phyloP scores from a whole-genome alignment of 2,797 vertebrate species.

The Sternotherus odoratus region DNA sequence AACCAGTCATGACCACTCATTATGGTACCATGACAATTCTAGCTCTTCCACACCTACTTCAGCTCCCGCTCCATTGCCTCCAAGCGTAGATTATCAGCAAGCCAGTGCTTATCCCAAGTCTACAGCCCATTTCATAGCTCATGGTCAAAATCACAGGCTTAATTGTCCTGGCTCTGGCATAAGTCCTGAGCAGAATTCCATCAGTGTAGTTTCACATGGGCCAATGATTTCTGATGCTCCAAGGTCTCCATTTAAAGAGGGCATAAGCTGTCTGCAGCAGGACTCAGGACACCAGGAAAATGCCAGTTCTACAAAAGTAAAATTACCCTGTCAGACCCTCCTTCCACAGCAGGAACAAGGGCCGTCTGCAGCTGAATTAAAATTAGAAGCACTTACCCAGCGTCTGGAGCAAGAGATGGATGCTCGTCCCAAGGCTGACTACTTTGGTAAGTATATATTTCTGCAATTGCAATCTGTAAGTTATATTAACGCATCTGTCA shows the following conservation, averaged over 20 bases:
- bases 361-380: slow-evolving; percentile 88
- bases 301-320: slow-evolving; percentile 75
- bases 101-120: not conserved
- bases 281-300: slow-evolving; percentile 66
- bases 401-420: slow-evolving; percentile 96
- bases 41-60: slow-evolving; percentile 57
- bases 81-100: slow-evolving; percentile 49
- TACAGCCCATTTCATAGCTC: slow-evolving; percentile 32
- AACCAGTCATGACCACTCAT: not conserved
- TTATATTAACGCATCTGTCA: rapidly evolving
- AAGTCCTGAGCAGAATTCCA: slow-evolving; percentile 32
- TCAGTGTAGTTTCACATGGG: not conserved
- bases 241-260: slow-evolving; percentile 56
- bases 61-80: not conserved
- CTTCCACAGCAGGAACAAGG: slow-evolving; percentile 81
- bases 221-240: slow-evolving; percentile 27
- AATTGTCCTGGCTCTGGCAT: not conserved
- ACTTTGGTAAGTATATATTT: slow-evolving; percentile 90
- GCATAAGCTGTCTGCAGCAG: not conserved
- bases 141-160: slow-evolving; percentile 60
- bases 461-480: rapidly evolving
- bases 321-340: slow-evolving; percentile 85
- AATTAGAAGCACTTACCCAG: slow-evolving; percentile 93
- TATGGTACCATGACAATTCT: slow-evolving; percentile 63
- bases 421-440: slow-evolving; percentile 91